Percentiles rank a stretch among this genome's conserved stretches.
These are phyloP conservation scores for Hirundo rustica DNA, from an alignment of 2,797 vertebrate genomes.

Conservation along the genomic window DNA sequence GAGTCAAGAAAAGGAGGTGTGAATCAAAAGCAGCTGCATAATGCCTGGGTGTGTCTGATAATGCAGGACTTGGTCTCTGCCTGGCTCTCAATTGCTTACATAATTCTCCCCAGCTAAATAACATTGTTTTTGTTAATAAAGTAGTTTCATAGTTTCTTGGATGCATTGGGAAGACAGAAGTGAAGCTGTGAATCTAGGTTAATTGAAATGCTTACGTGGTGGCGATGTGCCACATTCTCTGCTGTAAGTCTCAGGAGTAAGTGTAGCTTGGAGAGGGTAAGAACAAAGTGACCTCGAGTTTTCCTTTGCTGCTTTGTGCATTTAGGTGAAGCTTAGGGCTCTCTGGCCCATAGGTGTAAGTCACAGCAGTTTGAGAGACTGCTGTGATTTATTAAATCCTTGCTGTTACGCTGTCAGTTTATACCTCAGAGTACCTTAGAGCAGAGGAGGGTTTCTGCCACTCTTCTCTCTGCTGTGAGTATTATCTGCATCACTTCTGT, in stretches of 20 bases:
- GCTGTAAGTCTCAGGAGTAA: not conserved
- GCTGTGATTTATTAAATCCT: not conserved
- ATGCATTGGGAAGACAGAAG: not conserved
- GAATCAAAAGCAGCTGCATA: not conserved
- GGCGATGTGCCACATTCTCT: slow-evolving; percentile 9
- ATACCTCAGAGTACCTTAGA: not conserved
- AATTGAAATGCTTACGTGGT: not conserved
- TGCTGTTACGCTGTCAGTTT: not conserved
- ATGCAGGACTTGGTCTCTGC: not conserved
- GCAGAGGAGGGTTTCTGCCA: not conserved
- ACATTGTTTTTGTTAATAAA: not conserved
- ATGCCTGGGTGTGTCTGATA: slow-evolving; percentile 10
- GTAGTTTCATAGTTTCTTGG: not conserved
- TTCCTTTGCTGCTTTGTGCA: not conserved
- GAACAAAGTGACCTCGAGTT: slow-evolving; percentile 4
- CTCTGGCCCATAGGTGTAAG: not conserved
- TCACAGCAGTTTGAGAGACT: not conserved
- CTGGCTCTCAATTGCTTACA: not conserved
- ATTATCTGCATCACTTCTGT: not conserved
- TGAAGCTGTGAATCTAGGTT: slow-evolving; percentile 28
- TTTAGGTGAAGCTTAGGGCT: not conserved
- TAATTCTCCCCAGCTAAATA: slow-evolving; percentile 4
- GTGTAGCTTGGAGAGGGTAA: not conserved
- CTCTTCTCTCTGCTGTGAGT: not conserved
- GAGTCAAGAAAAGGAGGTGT: not conserved